A percentile compares a stretch with the other conserved stretches of the same genome.
Conservation (phyloP, 1,140 invertebrate species). For the Drosophila micromelanica region DNA sequence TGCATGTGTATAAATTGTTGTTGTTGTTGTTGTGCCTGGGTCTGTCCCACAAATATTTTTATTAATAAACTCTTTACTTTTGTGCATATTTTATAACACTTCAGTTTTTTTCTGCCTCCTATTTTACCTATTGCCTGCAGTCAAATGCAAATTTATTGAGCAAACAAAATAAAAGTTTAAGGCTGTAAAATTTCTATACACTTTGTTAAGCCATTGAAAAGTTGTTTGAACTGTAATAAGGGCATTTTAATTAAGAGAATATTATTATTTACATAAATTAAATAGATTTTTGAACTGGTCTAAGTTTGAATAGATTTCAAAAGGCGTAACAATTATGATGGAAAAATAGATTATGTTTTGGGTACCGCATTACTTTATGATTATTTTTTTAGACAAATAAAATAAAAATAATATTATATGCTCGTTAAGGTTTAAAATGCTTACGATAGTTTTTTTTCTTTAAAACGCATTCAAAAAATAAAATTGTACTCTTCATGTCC, state of each 20-base stretch:
- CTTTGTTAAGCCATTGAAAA: conserved; percentile 11
- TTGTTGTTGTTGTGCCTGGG: conserved; percentile 11
- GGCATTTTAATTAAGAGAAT: conserved; percentile 4
- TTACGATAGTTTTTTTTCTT: too few relatives aligned
- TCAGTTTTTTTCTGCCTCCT: neutral
- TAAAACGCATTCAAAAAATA: neutral
- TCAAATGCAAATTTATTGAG: conserved; percentile 52
- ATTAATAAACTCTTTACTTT: conserved; percentile 54
- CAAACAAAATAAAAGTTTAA: neutral
- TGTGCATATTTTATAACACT: conserved; percentile 52
- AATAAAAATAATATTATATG: too few relatives aligned
- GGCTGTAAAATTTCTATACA: conserved; percentile 10
- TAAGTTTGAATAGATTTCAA: neutral
- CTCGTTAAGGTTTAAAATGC: too few relatives aligned
- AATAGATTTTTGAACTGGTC: neutral
- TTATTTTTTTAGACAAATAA: too few relatives aligned
- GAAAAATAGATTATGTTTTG: neutral
- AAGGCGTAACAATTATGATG: neutral
- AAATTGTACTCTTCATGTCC: neutral
- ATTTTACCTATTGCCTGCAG: conserved; percentile 9
- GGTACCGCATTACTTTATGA: neutral
- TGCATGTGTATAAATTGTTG: conserved; percentile 42
- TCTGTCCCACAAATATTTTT: conserved; percentile 30
- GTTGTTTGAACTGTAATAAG: neutral
- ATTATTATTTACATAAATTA: conserved; percentile 35